Conservation (phyloP, 1,140 invertebrate species). For the Caenorhabditis inopinata region DNA sequence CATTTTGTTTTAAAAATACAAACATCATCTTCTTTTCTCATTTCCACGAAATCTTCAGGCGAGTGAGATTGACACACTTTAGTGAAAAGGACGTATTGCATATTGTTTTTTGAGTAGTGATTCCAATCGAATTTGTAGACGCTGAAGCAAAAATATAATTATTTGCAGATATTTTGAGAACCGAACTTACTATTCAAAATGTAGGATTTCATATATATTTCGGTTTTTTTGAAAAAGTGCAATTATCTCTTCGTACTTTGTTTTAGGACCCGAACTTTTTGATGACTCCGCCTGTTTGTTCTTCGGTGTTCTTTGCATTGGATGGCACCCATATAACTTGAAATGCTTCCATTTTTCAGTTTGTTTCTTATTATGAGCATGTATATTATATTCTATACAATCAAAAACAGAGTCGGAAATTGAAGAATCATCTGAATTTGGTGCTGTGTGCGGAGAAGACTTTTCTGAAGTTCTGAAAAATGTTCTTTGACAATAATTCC, state of each 20-base stretch:
- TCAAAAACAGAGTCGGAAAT: background rate
- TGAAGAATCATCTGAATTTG: background rate
- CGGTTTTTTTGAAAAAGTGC: background rate
- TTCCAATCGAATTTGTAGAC: background rate
- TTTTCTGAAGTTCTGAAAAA: background rate
- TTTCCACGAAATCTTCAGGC: background rate
- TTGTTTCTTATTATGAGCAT: background rate
- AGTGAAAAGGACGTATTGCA: slow-evolving; percentile 12
- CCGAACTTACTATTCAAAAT: background rate
- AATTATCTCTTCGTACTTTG: background rate
- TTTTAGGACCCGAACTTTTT: background rate
- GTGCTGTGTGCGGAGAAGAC: no score
- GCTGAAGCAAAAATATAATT: background rate
- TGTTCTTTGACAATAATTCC: no score
- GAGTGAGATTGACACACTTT: background rate
- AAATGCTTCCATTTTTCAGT: background rate
- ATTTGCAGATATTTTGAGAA: no score
- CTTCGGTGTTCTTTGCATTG: background rate
- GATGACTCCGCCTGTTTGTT: no score
- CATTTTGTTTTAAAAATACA: no score
- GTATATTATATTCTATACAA: background rate
- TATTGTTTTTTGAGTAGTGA: background rate
- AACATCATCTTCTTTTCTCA: background rate
- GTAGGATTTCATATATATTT: background rate
- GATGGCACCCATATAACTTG: no score